Conservation (phyloP, 2,113 vertebrate genomes). For the Proteles cristata region DNA sequence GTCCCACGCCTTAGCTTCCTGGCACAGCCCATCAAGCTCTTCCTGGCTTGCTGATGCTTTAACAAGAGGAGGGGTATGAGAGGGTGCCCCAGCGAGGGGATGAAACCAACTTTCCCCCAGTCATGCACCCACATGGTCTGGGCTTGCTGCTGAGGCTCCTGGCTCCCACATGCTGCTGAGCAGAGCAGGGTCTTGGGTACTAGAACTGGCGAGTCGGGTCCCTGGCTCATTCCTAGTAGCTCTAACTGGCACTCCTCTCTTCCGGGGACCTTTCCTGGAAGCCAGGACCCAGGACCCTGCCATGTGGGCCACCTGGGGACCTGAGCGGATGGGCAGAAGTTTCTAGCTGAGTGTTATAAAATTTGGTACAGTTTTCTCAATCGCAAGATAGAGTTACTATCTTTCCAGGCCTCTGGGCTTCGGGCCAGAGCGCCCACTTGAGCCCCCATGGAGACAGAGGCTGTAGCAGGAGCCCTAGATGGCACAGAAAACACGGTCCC, state of each 20-base stretch:
- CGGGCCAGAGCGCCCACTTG: background rate
- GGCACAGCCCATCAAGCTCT: no score
- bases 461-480: background rate
- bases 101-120: background rate
- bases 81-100: rapidly evolving
- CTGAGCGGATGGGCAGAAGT: background rate
- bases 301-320: rapidly evolving
- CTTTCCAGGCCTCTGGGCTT: background rate
- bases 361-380: background rate
- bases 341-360: background rate
- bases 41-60: no score
- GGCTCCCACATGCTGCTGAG: rapidly evolving
- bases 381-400: background rate
- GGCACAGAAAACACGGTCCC: background rate
- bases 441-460: background rate
- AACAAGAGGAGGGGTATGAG: background rate
- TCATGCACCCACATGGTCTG: background rate
- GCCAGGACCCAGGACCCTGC: conserved; percentile 84
- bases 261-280: background rate
- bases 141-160: no score
- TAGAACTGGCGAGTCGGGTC: background rate
- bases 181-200: background rate
- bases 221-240: background rate
- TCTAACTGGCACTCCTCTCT: background rate
- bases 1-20: background rate